phyloP scores from a whole-genome alignment of 2,113 vertebrate species.

The Amia ocellicauda region DNA sequence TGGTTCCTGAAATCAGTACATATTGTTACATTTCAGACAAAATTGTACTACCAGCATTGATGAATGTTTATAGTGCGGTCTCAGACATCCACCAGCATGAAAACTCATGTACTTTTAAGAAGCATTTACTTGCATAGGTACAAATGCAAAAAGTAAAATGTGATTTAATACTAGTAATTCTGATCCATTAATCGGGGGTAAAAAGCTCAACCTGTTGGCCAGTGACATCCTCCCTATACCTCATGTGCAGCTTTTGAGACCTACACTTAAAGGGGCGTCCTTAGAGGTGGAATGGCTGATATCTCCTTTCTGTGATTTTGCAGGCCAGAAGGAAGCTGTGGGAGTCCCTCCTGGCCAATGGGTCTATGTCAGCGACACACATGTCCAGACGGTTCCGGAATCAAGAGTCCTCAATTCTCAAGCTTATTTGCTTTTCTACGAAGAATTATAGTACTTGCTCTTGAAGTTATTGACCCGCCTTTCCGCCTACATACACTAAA shows the following conservation, averaged over 20 bases:
- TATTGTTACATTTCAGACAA: no score
- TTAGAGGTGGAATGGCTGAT: background rate
- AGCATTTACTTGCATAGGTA: no score
- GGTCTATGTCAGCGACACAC: conserved; percentile 91
- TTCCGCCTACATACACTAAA: background rate
- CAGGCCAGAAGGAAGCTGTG: conserved; percentile 77
- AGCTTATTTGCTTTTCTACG: conserved; percentile 97
- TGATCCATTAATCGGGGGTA: no score
- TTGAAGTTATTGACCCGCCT: background rate
- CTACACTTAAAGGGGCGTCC: no score
- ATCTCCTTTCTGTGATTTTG: conserved; percentile 27
- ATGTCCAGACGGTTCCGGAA: conserved; percentile 87
- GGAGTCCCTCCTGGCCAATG: conserved; percentile 77
- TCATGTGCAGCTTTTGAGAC: no score
- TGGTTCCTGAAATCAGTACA: no score
- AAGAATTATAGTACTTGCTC: conserved; percentile 70
- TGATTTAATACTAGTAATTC: no score
- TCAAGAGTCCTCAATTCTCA: conserved; percentile 92
- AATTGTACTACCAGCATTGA: conserved; percentile 13
- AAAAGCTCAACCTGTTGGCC: no score
- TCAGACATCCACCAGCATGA: no score
- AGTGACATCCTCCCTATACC: no score
- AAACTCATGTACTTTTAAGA: no score
- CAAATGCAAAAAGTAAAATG: no score
- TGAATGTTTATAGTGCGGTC: conserved; percentile 16